phyloP scores from a whole-genome alignment of 2,113 vertebrate genomes.

The Nyctibius bracteatus region DNA sequence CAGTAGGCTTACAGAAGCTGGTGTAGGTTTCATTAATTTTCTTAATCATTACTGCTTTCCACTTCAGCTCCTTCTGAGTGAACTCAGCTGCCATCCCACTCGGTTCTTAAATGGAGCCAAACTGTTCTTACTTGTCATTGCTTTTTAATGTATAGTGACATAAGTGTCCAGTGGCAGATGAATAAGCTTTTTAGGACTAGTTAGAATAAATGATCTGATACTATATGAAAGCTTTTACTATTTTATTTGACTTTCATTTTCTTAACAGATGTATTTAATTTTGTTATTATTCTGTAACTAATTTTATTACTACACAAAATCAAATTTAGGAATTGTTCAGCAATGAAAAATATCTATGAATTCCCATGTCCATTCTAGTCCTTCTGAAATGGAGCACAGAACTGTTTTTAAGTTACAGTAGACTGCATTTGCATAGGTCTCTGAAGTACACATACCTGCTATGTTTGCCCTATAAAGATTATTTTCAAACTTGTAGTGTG shows the following conservation, averaged over 20 bases:
- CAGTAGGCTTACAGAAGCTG: neutral
- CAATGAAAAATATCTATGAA: neutral
- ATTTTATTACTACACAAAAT: neutral
- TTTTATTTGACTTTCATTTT: neutral
- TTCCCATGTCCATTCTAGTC: neutral
- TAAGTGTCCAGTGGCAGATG: neutral
- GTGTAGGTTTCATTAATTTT: neutral
- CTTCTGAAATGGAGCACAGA: neutral
- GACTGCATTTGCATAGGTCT: neutral
- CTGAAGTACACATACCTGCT: neutral
- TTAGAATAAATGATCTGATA: neutral
- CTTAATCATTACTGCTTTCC: constrained; percentile 12
- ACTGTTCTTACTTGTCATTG: neutral
- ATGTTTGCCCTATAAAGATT: neutral
- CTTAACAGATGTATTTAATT: neutral
- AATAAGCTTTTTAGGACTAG: neutral
- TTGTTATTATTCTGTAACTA: neutral
- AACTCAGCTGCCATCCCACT: neutral
- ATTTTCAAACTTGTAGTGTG: neutral
- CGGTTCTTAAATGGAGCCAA: neutral
- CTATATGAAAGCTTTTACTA: neutral
- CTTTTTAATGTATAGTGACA: neutral
- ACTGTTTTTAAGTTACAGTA: neutral
- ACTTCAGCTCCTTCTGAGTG: neutral
- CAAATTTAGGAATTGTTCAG: neutral